phyloP scores from a whole-genome alignment of 2,888 invertebrate genomes.

The Mythimna vitellina region DNA sequence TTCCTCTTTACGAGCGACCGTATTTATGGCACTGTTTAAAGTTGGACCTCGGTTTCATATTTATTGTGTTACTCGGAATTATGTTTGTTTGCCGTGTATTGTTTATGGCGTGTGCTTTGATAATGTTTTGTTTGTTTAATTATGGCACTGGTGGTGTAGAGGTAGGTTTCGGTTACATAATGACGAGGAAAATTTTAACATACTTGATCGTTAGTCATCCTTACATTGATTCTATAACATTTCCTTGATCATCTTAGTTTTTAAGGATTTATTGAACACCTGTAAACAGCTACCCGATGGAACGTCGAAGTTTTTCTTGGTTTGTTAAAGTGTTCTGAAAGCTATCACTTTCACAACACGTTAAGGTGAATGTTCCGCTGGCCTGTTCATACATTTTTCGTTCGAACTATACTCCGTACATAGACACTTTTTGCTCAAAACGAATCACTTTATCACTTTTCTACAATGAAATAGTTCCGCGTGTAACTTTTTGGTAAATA shows the following conservation, averaged over 20 bases:
- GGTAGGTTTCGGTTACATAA: background rate
- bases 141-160: background rate
- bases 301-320: no score
- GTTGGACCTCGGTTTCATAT: slow-evolving; percentile 69
- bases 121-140: slow-evolving; percentile 35
- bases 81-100: slow-evolving; percentile 63
- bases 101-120: slow-evolving; percentile 43
- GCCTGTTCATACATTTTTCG: no score
- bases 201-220: background rate
- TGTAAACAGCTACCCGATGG: background rate
- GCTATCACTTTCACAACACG: slow-evolving; percentile 14
- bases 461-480: no score
- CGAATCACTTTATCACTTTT: no score
- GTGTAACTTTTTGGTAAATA: no score
- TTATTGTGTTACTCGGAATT: slow-evolving; percentile 72
- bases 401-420: no score
- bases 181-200: background rate
- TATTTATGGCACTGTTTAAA: slow-evolving; percentile 83
- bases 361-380: no score
- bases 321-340: no score
- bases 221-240: background rate
- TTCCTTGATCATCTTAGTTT: background rate
- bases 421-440: no score
- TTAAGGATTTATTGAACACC: no score
- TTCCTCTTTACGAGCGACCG: slow-evolving; percentile 78